Evolutionary conservation across 2,113 vertebrate genomes (phyloP), one percentile per base, ranked within the genome.

Genomic region (Cephalopholis sonnerati): DNA sequence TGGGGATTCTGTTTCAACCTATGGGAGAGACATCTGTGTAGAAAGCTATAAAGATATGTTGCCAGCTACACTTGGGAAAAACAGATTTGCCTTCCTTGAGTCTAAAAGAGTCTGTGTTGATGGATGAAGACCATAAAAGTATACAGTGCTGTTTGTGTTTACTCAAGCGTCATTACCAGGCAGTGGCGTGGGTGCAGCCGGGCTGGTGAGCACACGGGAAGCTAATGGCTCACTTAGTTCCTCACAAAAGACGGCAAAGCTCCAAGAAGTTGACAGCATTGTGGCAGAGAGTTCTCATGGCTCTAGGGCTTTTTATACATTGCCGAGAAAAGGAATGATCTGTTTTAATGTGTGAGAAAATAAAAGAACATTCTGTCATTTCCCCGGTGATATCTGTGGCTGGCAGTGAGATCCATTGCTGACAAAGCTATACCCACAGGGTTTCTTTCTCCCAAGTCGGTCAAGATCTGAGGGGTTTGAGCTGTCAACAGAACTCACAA

Each of bases 41-140:
- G 55, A 27, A 59, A 17, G 32, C 51, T 24, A 20, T 22, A 22
- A n/a, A 12, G 39, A 61, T 36, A 58, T 16, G 13, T 67, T 77
- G 13, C 1, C 13, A 58, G n/a, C 17, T 13, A 29, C n/a, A 27
- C 74, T 27, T 78, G n/a, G 67, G 62, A 54, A 68, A 71, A 78
- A 22, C 32, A 27, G 24, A 72, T 48, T 32, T 32, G 5, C 24
- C 32, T 13, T 81, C 61, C 27, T 51, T 39, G 32, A 64, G 48
- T 59, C 16, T 41, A 61, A 62, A 80, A 54, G 53, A 64, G 32
- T 69, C 27, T 57, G 11, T 66, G 29, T 25, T 76, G 77, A 90
- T 77, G 57, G 62, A 67, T 62, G 50, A 17, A 17, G 51, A 51
- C 39, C 53, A 77, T 86, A 82, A 91, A 89, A 73, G 57, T 69